Conservation (phyloP, 64 coral and sea anemone species). For the Porites lutea region DNA sequence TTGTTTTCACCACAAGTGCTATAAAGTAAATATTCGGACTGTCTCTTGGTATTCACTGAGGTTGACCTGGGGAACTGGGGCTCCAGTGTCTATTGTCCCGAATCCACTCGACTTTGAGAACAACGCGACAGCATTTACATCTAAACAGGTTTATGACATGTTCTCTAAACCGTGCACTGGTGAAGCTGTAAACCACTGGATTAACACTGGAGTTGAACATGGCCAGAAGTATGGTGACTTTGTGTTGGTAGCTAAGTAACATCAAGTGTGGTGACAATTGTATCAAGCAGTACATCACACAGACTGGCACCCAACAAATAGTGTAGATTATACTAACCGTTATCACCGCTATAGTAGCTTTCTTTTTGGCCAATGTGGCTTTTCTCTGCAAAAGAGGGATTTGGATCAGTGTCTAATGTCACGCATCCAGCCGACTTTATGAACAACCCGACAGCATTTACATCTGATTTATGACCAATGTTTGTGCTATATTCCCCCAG, state of each 20-base stretch:
- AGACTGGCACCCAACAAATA: constrained; percentile 36
- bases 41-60: too few relatives aligned
- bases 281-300: background rate
- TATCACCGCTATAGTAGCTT: background rate
- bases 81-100: too few relatives aligned
- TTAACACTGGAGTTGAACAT: constrained; percentile 32
- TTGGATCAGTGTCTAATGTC: background rate
- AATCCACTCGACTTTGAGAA: background rate
- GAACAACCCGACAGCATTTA: too few relatives aligned
- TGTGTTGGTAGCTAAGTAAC: background rate
- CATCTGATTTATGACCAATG: too few relatives aligned
- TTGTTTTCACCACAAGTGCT: too few relatives aligned
- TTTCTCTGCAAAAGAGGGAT: background rate
- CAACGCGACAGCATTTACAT: background rate
- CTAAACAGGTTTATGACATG: background rate
- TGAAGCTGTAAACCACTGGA: background rate
- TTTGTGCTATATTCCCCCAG: too few relatives aligned
- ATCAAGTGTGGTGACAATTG: background rate
- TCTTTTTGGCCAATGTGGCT: background rate
- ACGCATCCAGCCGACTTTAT: too few relatives aligned
- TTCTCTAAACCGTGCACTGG: background rate
- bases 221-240: constrained; percentile 2
- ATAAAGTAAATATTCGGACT: too few relatives aligned
- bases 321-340: constrained; percentile 19
- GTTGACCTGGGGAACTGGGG: too few relatives aligned